Base-by-base conservation (phyloP, 2,888 invertebrate species). In the Drepanosiphum platanoidis region DNA sequence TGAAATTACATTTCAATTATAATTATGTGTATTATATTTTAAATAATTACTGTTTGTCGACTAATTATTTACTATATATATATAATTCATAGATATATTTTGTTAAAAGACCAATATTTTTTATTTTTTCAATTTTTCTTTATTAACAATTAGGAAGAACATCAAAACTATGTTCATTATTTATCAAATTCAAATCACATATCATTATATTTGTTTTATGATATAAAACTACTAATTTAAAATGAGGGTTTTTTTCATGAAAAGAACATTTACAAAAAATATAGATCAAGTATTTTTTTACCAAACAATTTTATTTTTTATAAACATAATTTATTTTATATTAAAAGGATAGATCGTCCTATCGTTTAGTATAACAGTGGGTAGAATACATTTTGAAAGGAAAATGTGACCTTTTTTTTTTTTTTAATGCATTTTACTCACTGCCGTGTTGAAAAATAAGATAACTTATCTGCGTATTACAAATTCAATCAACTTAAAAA, bases 1-100 rank as follows among this genome's bases (percentile, higher is more conserved):
- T 83, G 27, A 52, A 83, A 75, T 27, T 74, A 75, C n/a, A n/a
- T n/a, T n/a, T n/a, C n/a, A n/a, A n/a, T n/a, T 61, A 71, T 74
- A 52, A 52, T 46, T 46, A n/a, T n/a, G n/a, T n/a, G 3, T 27
- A 79, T 68, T n/a, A n/a, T n/a, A n/a, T n/a, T n/a, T n/a, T n/a
- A n/a, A 68, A 68, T 79, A 46, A 68, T 46, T 5, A 9, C 22
- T 22, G n/a, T 46, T 4, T 13, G n/a, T 32, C 30, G 34, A 80
- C 34, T 64, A 27, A 36, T 64, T n/a, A 30, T 75, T 75, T n/a
- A n/a, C n/a, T n/a, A n/a, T n/a, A n/a, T n/a, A 34, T 58, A 18
- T 61, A 30, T 30, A 64, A 64, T 34, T 5, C 22, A 30, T 66
- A 22, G 39, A 30, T 34, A 68, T 18, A 68, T 18, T 72, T 79